A percentile compares a stretch with the other conserved stretches of the same genome.
Evolutionary conservation across 2,797 vertebrate genomes (phyloP).

Genomic region (Pteropus rufus): DNA sequence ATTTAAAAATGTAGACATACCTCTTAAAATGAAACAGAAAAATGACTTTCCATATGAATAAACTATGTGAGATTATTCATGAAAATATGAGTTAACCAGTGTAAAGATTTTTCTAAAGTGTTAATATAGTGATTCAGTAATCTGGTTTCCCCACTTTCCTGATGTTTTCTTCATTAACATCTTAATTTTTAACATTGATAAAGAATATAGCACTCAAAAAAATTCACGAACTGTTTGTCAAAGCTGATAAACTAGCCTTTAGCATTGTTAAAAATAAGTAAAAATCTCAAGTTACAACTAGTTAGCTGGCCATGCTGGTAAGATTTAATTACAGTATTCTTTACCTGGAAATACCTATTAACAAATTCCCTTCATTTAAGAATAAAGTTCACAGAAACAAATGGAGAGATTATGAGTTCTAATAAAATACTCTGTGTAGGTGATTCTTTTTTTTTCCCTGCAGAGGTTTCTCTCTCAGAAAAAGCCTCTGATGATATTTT

Average conservation of each 20-base stretch:
- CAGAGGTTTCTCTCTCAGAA: background rate
- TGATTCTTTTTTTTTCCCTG: background rate
- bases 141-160: background rate
- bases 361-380: background rate
- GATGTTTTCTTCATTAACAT: background rate
- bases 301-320: background rate
- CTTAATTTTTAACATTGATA: background rate
- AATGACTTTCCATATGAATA: background rate
- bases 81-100: background rate
- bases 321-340: background rate
- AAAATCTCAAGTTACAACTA: background rate
- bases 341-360: background rate
- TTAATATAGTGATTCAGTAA: background rate
- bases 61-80: background rate
- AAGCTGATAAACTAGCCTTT: background rate
- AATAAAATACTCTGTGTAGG: background rate
- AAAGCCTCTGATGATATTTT: background rate
- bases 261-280: background rate
- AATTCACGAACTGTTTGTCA: background rate
- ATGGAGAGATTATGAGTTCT: background rate
- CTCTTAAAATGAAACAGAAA: background rate
- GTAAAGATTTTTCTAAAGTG: background rate
- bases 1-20: background rate
- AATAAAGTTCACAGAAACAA: background rate
- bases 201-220: background rate